A percentile compares a stretch with the other conserved stretches of the same genome.
phyloP scores from a whole-genome alignment of 2,797 vertebrate species.

The Mastacembelus armatus region DNA sequence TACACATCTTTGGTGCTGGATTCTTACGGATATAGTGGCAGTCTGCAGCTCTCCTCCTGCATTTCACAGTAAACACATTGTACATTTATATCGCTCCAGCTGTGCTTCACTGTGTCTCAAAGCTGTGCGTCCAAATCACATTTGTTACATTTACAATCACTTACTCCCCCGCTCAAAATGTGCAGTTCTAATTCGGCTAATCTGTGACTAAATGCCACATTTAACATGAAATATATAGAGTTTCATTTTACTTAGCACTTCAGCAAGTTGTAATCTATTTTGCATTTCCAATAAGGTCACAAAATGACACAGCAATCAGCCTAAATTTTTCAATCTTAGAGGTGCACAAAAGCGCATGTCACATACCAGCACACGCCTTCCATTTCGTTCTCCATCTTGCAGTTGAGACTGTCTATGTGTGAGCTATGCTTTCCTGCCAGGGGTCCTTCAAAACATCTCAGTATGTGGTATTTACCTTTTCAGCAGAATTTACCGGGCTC shows the following conservation, averaged over 20 bases:
- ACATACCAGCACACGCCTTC: conserved; percentile 44
- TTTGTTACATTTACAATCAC: neutral
- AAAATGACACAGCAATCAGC: conserved; percentile 29
- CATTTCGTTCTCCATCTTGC: conserved; percentile 43
- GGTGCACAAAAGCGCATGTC: conserved; percentile 39
- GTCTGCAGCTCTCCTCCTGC: conserved; percentile 28
- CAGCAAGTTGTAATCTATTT: neutral
- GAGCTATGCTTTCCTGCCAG: conserved; percentile 24
- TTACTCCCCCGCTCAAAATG: neutral
- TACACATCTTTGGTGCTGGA: conserved; percentile 54
- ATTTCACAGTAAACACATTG: conserved; percentile 1
- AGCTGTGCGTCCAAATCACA: neutral
- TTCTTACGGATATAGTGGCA: conserved; percentile 46
- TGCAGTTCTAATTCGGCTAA: neutral
- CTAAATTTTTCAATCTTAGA: conserved; percentile 6
- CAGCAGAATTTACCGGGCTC: conserved; percentile 32
- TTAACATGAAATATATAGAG: neutral
- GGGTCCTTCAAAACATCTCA: conserved; percentile 21
- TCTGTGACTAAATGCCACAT: neutral
- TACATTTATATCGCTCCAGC: neutral
- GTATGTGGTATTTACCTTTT: conserved; percentile 36
- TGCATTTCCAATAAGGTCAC: neutral
- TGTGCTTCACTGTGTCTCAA: neutral
- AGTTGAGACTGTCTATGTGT: conserved; percentile 31
- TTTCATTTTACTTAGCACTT: neutral